These are phyloP conservation scores for Troilus luridus DNA, from an alignment of 2,888 invertebrate genomes.

Conservation along the genomic window DNA sequence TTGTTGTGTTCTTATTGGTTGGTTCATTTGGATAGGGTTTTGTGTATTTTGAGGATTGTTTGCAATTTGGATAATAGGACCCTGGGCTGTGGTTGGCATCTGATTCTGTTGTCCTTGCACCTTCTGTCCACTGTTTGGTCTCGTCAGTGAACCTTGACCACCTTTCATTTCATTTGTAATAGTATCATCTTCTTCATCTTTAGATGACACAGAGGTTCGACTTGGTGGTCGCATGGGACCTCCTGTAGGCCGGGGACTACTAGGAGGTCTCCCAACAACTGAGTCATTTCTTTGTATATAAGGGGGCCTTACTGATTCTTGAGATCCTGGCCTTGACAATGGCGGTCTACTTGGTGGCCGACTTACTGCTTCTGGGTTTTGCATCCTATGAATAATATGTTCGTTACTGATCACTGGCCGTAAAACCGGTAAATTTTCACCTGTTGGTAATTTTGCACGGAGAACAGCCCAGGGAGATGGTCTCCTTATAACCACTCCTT, in stretches of 20 bases:
- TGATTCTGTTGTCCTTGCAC: slow-evolving; percentile 38
- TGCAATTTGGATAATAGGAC: slow-evolving; percentile 37
- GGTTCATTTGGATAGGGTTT: slow-evolving; percentile 11
- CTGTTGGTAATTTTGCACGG: slow-evolving; percentile 66
- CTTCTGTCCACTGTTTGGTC: slow-evolving; percentile 46
- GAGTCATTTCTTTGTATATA: slow-evolving; percentile 59
- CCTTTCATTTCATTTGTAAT: background rate
- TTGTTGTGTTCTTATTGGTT: background rate
- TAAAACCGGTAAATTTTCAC: slow-evolving; percentile 55
- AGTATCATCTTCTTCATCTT: slow-evolving; percentile 48
- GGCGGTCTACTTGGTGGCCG: slow-evolving; percentile 47
- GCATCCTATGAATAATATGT: slow-evolving; percentile 64
- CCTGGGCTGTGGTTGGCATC: slow-evolving; percentile 15
- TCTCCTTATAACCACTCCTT: slow-evolving; percentile 61
- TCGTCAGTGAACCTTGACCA: background rate
- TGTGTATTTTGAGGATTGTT: slow-evolving; percentile 4
- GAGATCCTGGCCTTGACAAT: slow-evolving; percentile 50
- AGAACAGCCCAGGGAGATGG: slow-evolving; percentile 66
- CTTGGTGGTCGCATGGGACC: slow-evolving; percentile 30
- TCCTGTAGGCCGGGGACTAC: slow-evolving; percentile 36
- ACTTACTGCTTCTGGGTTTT: slow-evolving; percentile 63
- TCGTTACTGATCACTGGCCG: slow-evolving; percentile 63
- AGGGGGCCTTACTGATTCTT: slow-evolving; percentile 58
- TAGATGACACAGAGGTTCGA: slow-evolving; percentile 13
- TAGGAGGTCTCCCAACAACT: slow-evolving; percentile 37